Evolutionary conservation across 2,797 vertebrate species (phyloP), one percentile per base, ranked within the genome.

Genomic region (Chromobotia macracanthus): DNA sequence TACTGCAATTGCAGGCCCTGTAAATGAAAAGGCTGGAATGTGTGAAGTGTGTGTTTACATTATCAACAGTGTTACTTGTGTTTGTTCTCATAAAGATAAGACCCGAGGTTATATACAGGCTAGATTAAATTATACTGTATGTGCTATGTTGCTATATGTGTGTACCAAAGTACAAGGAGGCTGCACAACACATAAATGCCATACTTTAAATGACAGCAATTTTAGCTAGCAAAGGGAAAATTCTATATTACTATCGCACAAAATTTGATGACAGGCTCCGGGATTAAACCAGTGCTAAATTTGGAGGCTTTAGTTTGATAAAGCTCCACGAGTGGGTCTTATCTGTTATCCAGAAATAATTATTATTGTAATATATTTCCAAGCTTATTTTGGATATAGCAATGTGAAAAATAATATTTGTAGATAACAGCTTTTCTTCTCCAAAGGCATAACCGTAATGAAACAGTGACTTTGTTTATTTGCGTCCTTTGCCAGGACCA

Each of bases 401-500:
- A 61, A 18, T 21, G 44, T 70, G 19, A 25, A 61, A 48, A 69
- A 76, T 68, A 11, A 60, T 16, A 50, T 50, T 50, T 69, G 65
- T 44, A 31, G 72, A 44, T 74, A 48, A 25, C 21, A 63, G 44
- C 15, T 0, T 64, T 76, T n/a, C 48, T 71, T 70, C 41, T 72
- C 16, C 51, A 72, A 38, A 67, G 51, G 44, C 13, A 28, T 28
- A 38, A 60, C 63, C 53, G 58, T 77, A 69, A 72, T 72, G 64
- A 68, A 70, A 50, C 38, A 53, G 69, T 23, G 28, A 66, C 41
- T 61, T 58, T 9, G 41, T 73, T 72, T 69, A 60, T 67, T 56
- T 61, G 68, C 46, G 66, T 82, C 75, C 35, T 69, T 77, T 60
- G 48, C 63, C 31, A 46, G 10, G 60, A 41, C 72, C 61, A 50